Evolutionary conservation across 1,140 invertebrate genomes (phyloP), one percentile per base, ranked within the genome.

Genomic region (Danaus plexippus): DNA sequence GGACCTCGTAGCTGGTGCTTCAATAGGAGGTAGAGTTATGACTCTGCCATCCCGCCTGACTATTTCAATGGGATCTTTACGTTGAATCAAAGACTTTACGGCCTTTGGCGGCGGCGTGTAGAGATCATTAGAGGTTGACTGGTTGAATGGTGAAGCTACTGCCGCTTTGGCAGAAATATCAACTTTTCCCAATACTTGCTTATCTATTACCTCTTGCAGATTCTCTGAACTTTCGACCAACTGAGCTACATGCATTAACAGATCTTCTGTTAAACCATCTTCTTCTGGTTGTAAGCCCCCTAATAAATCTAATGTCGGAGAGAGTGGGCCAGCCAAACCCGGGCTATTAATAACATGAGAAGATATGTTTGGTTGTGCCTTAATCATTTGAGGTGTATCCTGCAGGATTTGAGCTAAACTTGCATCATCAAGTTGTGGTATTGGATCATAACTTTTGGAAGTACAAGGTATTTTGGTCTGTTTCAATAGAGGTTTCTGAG

Each of bases 21-120:
- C 93, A 45, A 94, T 93, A 1, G 93, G 93, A 11, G 93, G 93
- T 56, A 95, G 77, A 7, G 91, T 92, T 51, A 94, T 92, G 12
- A 94, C 87, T 44, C 92, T 87, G 8, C 92, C 92, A 73, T 93
- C 92, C 7, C 91, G 88, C 40, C 91, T 72, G 7, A 94, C 88
- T 69, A 94, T 92, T 84, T 94, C 92, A 58, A 91, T 90, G 0
- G 90, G 89, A 64, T 91, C 89, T 65, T 90, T 88, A 12, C 75
- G 75, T 15, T 71, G 65, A 6, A 61, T 44, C 9, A 71, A 41
- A 54, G 45, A 69, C 48, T 79, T 80, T 9, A 66, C 68, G 40
- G 64, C 32, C 63, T 77, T 82, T 32, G 66, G 40, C n/a, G 64
- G 65, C 45, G 74, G 71, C 43, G 63, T 50, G 45, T 77, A 80